Base-by-base conservation (phyloP, 2,797 vertebrate genomes). In the Pogoniulus pusillus region DNA sequence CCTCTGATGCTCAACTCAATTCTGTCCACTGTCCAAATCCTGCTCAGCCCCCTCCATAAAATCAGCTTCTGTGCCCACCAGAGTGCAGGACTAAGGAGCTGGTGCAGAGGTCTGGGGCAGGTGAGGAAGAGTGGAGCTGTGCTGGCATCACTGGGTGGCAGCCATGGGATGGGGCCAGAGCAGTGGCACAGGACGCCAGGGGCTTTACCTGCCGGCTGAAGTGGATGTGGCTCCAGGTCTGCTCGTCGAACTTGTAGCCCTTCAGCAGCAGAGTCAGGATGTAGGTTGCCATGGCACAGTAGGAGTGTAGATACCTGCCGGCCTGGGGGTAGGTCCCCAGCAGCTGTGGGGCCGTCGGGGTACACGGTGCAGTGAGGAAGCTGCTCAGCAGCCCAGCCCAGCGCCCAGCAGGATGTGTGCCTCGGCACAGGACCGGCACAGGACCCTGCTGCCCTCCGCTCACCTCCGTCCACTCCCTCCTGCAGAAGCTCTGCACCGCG, bases 201-300 rank as follows among this genome's bases (percentile, higher is more conserved):
- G 51, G 12, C 4, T 37, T 96, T 94, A 98, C 98, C 98, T 98
- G 96, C 79, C 51, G 95, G 57, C 92, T 92, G 95, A 98, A 98
- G 90, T 89, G 91, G 76, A 98, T 97, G 92, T 78, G 93, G 84
- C 95, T 81, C 98, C 98, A 98, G 4, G 91, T 97, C 13, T 86
- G 85, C 24, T 95, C 69, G 0, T 35, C 85, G 87, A 98, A 98
- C 55, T 97, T 97, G 49, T 95, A 98, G 84, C 97, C 98, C 2
- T 98, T 93, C 0, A 96, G 85, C 51, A 98, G 97, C 69, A 98
- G 93, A 0, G 96, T 96, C 88, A 98, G 94, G 80, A 98, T 97
- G 85, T 98, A 98, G 12, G 97, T 91, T 7, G 94, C 97, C 1
- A 82, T 66, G 1, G 94, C 70, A n/a, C 98, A 98, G 93, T 98